Evolutionary conservation across 2,888 invertebrate species (phyloP).

Genomic region (Atethmia centrago): DNA sequence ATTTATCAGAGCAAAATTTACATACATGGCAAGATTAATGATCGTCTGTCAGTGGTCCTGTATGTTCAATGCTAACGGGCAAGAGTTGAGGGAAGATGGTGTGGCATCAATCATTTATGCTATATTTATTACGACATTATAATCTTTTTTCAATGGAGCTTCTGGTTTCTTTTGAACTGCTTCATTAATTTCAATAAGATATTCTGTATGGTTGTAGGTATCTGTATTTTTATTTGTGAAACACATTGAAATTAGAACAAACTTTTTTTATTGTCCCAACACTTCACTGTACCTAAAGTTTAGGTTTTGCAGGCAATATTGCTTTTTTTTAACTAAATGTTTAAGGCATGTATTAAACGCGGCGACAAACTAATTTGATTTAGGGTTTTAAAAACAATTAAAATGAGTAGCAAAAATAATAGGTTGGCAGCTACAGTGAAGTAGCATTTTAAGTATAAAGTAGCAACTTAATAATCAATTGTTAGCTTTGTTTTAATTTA

Average conservation of each 20-base stretch:
- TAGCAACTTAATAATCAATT: too few species aligned
- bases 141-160: slow-evolving; percentile 56
- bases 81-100: slow-evolving; percentile 60
- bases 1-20: slow-evolving; percentile 85
- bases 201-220: background rate
- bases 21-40: slow-evolving; percentile 85
- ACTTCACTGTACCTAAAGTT: background rate
- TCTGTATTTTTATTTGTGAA: background rate
- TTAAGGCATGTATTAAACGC: too few species aligned
- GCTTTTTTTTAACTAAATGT: too few species aligned
- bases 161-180: slow-evolving; percentile 37
- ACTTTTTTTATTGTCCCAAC: background rate
- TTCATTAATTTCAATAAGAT: slow-evolving; percentile 38
- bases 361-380: too few species aligned
- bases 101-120: slow-evolving; percentile 65
- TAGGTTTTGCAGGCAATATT: background rate
- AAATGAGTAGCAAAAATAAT: too few species aligned
- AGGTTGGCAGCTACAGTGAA: too few species aligned
- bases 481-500: too few species aligned
- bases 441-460: too few species aligned
- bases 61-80: slow-evolving; percentile 70
- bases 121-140: slow-evolving; percentile 64
- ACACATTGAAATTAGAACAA: background rate
- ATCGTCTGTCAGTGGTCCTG: slow-evolving; percentile 75
- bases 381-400: too few species aligned